Conservation (phyloP, 2,113 vertebrate species). For the Caretta caretta region DNA sequence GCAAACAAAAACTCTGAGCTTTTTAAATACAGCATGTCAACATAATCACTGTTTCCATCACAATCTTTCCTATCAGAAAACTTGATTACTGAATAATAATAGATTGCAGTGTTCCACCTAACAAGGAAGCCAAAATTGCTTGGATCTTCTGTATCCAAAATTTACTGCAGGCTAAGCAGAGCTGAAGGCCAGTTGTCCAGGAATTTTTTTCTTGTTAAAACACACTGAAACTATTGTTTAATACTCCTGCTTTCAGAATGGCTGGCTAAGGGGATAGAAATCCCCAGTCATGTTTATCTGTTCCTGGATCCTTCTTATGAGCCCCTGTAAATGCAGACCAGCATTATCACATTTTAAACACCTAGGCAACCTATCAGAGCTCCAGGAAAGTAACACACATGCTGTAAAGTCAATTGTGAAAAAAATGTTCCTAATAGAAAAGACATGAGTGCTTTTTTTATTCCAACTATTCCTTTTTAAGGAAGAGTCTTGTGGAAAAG, state of each 20-base stretch:
- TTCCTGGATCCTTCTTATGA: constrained; percentile 48
- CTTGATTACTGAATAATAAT: constrained; percentile 62
- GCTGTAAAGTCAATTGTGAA: neutral
- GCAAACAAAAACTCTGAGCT: constrained; percentile 43
- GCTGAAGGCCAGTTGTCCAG: constrained; percentile 56
- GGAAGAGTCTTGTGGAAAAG: constrained; percentile 6
- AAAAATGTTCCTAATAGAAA: neutral
- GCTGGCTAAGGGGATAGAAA: constrained; percentile 66
- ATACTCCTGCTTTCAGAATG: constrained; percentile 24
- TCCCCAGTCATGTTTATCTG: constrained; percentile 46
- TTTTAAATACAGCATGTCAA: constrained; percentile 20
- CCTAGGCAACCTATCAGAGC: neutral
- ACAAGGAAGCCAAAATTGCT: constrained; percentile 46
- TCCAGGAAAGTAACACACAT: neutral
- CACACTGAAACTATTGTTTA: constrained; percentile 42
- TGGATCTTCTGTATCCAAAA: constrained; percentile 56
- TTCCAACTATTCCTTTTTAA: neutral
- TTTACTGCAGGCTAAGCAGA: constrained; percentile 54
- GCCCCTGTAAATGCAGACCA: constrained; percentile 50
- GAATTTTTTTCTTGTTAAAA: constrained; percentile 46
- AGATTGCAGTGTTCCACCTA: constrained; percentile 46
- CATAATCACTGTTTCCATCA: constrained; percentile 32
- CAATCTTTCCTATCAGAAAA: constrained; percentile 28
- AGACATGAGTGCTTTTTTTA: neutral
- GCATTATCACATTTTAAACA: constrained; percentile 43